These are phyloP conservation scores for Diaperis boleti DNA, from an alignment of 2,888 invertebrate genomes.

Conservation along the genomic window DNA sequence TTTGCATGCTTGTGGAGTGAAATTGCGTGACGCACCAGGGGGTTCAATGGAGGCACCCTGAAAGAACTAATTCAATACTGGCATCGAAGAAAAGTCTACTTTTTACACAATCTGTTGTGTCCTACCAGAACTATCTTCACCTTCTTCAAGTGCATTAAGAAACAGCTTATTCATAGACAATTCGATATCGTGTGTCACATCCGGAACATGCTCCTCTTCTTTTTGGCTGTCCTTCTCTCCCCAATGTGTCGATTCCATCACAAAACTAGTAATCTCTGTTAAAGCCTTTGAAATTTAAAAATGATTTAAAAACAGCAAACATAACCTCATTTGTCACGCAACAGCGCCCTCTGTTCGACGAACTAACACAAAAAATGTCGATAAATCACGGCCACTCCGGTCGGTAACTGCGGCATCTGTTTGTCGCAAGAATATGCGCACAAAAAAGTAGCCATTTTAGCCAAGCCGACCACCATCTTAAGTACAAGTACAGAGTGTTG, in stretches of 20 bases:
- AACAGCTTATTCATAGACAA: conserved; percentile 60
- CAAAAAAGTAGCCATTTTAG: conserved; percentile 43
- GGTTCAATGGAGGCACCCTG: conserved; percentile 61
- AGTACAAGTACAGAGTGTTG: conserved; percentile 51
- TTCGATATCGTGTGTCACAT: conserved; percentile 60
- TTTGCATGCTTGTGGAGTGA: conserved; percentile 61
- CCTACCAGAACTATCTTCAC: conserved; percentile 46
- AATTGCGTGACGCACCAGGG: conserved; percentile 60
- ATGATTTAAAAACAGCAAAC: not conserved
- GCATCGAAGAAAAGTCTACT: not conserved
- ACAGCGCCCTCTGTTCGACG: not conserved
- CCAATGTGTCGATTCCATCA: not conserved
- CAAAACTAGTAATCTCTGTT: too few species aligned
- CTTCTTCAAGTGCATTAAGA: conserved; percentile 58
- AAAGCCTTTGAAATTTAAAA: too few species aligned
- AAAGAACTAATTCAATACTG: conserved; percentile 30
- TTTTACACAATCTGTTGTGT: conserved; percentile 56
- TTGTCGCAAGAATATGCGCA: not conserved
- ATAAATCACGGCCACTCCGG: not conserved
- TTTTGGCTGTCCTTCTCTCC: not conserved
- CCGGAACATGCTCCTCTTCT: conserved; percentile 49
- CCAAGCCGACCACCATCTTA: conserved; percentile 63
- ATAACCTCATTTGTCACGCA: not conserved
- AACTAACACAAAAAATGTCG: too few species aligned
- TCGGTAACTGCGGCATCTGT: conserved; percentile 19